Percentiles rank a stretch among this genome's conserved stretches.
Conservation (phyloP, 2,888 invertebrate species). For the Drosophila limbata region DNA sequence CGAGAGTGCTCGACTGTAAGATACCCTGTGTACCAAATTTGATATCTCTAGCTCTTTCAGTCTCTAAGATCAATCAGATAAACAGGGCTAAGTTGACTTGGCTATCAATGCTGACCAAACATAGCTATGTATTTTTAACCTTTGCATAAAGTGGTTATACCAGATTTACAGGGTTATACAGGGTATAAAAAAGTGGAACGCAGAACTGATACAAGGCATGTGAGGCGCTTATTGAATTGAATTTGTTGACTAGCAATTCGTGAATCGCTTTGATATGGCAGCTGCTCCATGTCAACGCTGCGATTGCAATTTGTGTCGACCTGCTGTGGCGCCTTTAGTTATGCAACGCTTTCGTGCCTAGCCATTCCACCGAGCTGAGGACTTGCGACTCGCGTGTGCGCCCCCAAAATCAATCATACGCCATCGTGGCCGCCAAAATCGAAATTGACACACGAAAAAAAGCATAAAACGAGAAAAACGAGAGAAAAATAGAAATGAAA, state of each 20-base stretch:
- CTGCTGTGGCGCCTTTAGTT: conserved; percentile 49
- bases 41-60: neutral
- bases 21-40: neutral
- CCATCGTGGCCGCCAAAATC: conserved; percentile 61
- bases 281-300: conserved; percentile 55
- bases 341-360: conserved; percentile 69
- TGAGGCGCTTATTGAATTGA: conserved; percentile 67
- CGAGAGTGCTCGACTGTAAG: neutral
- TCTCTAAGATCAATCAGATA: neutral
- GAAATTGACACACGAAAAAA: conserved; percentile 53
- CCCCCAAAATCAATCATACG: conserved; percentile 73
- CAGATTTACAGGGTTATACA: neutral
- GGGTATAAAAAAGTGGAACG: conserved; percentile 12
- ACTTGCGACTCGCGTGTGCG: conserved; percentile 42
- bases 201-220: conserved; percentile 32
- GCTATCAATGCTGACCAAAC: neutral
- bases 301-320: conserved; percentile 54
- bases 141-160: neutral
- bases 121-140: neutral
- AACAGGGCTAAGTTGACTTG: no score
- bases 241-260: conserved; percentile 69
- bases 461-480: neutral
- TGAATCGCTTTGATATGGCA: conserved; percentile 43
- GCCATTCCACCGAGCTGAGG: conserved; percentile 8
- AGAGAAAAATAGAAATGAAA: conserved; percentile 33